A percentile compares a stretch with the other conserved stretches of the same genome.
These are phyloP conservation scores for Carcharodon carcharias DNA, from an alignment of 2,797 vertebrate species.

Conservation along the genomic window DNA sequence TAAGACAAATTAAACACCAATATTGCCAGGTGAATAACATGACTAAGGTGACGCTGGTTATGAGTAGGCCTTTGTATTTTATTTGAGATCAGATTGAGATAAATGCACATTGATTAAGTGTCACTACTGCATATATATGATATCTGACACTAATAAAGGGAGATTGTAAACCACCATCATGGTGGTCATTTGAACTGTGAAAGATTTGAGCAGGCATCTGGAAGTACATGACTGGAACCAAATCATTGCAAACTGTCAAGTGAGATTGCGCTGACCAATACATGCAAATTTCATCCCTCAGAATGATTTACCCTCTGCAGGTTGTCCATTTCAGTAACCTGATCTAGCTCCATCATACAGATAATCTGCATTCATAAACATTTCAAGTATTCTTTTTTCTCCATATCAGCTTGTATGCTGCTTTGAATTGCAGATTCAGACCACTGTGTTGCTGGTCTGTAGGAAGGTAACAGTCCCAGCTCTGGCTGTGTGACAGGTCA, in stretches of 20 bases:
- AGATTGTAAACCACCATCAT: neutral
- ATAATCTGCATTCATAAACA: neutral
- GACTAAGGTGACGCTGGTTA: neutral
- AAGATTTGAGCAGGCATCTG: neutral
- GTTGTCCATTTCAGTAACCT: neutral
- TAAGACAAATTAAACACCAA: neutral
- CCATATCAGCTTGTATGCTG: neutral
- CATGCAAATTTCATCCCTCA: neutral
- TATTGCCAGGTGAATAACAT: neutral
- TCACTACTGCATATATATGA: neutral
- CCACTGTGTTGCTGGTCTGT: neutral
- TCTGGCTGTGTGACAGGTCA: neutral
- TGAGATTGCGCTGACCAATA: neutral
- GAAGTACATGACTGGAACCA: neutral
- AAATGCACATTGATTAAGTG: neutral
- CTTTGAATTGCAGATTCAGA: neutral
- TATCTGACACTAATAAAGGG: neutral
- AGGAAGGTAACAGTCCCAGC: neutral
- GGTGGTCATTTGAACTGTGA: neutral
- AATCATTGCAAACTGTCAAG: neutral
- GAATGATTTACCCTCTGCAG: neutral
- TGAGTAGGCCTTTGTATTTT: neutral
- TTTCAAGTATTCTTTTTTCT: neutral
- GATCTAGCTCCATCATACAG: neutral
- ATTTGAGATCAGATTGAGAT: neutral